Conservation (phyloP, 2,888 invertebrate genomes). For the Cremastinae sp. region DNA sequence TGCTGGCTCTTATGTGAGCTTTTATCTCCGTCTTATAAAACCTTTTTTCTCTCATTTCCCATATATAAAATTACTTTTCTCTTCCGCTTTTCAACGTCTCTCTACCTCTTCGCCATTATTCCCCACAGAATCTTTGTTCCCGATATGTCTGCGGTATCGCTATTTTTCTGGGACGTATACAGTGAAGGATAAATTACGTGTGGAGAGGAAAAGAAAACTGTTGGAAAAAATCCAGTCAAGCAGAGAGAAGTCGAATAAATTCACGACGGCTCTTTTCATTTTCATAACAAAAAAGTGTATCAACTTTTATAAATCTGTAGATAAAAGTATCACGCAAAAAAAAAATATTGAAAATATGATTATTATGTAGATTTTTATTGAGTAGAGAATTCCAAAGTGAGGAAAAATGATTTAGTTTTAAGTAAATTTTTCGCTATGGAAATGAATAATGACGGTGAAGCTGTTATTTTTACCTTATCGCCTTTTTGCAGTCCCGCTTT, state of each 20-base stretch:
- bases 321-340: too few relatives aligned
- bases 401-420: too few relatives aligned
- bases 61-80: not conserved
- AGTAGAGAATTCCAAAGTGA: too few relatives aligned
- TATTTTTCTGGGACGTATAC: conserved; percentile 41
- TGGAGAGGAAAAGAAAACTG: conserved; percentile 11
- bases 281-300: too few relatives aligned
- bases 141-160: conserved; percentile 12
- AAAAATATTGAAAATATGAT: too few relatives aligned
- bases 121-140: conserved; percentile 18
- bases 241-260: conserved; percentile 25
- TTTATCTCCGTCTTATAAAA: conserved; percentile 43
- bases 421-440: too few relatives aligned
- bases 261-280: too few relatives aligned
- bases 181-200: conserved; percentile 1
- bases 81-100: not conserved
- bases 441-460: not conserved
- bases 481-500: conserved; percentile 93
- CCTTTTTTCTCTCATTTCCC: conserved; percentile 13
- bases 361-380: too few relatives aligned
- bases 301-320: too few relatives aligned
- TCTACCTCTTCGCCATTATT: conserved; percentile 16
- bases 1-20: conserved; percentile 8
- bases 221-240: conserved; percentile 3
- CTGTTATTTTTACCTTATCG: conserved; percentile 85